Conservation (phyloP, 2,797 vertebrate genomes). For the Chaunax sp. region DNA sequence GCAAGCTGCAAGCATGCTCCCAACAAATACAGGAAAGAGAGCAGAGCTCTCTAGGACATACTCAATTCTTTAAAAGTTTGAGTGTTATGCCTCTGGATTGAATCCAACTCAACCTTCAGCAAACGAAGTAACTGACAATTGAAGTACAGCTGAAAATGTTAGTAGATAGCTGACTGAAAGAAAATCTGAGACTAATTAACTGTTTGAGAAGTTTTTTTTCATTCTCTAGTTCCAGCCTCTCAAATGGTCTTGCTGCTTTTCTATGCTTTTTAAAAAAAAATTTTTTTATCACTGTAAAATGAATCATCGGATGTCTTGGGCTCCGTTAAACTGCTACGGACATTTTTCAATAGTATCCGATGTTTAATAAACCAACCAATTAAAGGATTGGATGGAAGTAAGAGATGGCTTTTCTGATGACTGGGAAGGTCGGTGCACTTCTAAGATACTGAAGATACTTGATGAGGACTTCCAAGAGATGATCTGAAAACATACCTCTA, state of each 20-base stretch:
- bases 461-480: conserved; percentile 32
- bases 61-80: background rate
- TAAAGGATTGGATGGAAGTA: too few relatives aligned
- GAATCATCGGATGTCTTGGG: background rate
- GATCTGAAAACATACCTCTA: conserved; percentile 25
- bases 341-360: background rate
- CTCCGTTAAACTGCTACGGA: background rate
- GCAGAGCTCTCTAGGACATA: background rate
- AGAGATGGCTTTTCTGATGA: conserved; percentile 7
- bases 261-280: too few relatives aligned
- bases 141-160: background rate
- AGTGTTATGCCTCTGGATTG: background rate
- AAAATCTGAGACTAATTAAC: background rate
- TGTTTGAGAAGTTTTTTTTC: background rate
- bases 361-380: background rate
- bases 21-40: conserved; percentile 27
- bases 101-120: background rate
- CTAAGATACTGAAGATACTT: conserved; percentile 49
- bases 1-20: background rate
- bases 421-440: conserved; percentile 29
- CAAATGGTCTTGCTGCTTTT: background rate
- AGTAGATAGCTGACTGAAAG: background rate
- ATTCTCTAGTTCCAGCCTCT: background rate
- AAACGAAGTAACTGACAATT: background rate
- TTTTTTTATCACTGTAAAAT: background rate